phyloP scores from a whole-genome alignment of 2,797 vertebrate genomes.

The Macropus fuliginosus region DNA sequence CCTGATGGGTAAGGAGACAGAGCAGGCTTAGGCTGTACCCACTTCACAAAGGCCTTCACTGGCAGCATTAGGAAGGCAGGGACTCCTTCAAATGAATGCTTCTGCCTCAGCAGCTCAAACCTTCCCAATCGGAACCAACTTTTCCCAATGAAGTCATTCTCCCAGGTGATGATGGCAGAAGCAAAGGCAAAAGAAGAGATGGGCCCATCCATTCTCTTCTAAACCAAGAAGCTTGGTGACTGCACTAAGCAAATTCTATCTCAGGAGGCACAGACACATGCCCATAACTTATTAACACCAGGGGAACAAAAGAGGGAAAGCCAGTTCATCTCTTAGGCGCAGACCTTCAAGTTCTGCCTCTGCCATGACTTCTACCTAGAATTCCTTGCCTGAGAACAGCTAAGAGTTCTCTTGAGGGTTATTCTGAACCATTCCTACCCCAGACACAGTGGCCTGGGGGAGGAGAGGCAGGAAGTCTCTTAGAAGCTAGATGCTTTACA shows the following conservation, averaged over 20 bases:
- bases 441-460: slow-evolving; percentile 1
- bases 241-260: slow-evolving; percentile 16
- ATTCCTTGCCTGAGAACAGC: slow-evolving; percentile 41
- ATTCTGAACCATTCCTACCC: slow-evolving; percentile 38
- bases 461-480: not conserved
- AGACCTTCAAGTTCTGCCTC: slow-evolving; percentile 8
- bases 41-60: not conserved
- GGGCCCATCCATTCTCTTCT: not conserved
- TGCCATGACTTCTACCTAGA: slow-evolving; percentile 31
- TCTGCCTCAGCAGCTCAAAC: not conserved
- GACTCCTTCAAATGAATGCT: not conserved
- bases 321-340: not conserved
- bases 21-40: no score
- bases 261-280: not conserved
- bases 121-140: not conserved
- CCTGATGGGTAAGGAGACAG: no score
- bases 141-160: slow-evolving; percentile 13
- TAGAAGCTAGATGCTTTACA: not conserved
- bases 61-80: not conserved
- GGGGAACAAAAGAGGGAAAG: not conserved
- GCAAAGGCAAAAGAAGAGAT: slow-evolving; percentile 38
- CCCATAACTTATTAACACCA: not conserved
- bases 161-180: not conserved
- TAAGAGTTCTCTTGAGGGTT: slow-evolving; percentile 12
- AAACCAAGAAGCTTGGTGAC: slow-evolving; percentile 33